Evolutionary conservation across 2,113 vertebrate species (phyloP), one percentile per base, ranked within the genome.

Genomic region (Capreolus pygargus): DNA sequence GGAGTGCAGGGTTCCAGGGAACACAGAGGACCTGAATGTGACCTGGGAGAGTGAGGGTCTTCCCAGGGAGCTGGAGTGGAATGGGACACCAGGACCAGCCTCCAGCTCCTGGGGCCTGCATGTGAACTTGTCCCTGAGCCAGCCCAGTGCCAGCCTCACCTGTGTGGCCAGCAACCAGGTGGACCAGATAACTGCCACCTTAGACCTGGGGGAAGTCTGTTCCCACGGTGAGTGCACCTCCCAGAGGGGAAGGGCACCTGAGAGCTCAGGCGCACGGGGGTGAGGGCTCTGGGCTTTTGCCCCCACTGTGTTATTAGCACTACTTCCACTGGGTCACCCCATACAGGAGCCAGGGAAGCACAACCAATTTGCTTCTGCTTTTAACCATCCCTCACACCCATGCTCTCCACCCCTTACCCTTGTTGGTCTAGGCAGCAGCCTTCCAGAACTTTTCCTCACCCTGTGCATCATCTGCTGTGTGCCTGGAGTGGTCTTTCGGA

Each of bases 391-490:
- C 64, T 36, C 17, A 21, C 52, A 54, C n/a, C 64, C 4, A 1
- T 11, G 17, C 17, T 70, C 17, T 36, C n/a, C 17, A 11, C 17
- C 9, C 9, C 0, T 70, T 70, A 70, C 64, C n/a, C n/a, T 9
- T 70, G 64, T 70, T 70, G 64, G 64, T 70, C n/a, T 9, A 36
- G 64, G 64, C 64, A 70, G n/a, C 64, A 70, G 9, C 17, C 64
- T 36, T n/a, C 64, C 64, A 21, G 17, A 3, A 21, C 64, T 21
- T 67, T 10, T 11, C 17, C 64, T 70, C 64, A 36, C 17, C 17
- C 17, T 70, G 9, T 36, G 64, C 64, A 36, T 36, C 9, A 0
- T 21, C 64, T 70, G 1, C 64, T 0, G 9, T 11, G 64, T 36
- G 64, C n/a, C 4, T 70, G 64, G n/a, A 70, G 9, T 21, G n/a